These are phyloP conservation scores for Tubiluchus corallicola DNA, from an alignment of 2,888 invertebrate genomes.

Conservation along the genomic window DNA sequence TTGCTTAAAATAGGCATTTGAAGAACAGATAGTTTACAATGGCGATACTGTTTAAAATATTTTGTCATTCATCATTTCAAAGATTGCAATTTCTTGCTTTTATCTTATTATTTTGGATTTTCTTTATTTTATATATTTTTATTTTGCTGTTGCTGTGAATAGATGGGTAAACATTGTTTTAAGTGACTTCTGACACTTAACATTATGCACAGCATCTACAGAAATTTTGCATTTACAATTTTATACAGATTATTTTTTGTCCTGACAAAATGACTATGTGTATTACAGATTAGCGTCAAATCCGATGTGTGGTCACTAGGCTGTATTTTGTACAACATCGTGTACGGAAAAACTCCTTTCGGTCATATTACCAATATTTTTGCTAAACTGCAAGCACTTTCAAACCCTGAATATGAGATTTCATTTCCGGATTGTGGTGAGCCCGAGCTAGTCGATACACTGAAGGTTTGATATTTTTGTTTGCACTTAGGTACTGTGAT, in stretches of 20 bases:
- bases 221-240: not conserved
- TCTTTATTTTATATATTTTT: too few relatives aligned
- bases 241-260: not conserved
- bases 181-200: not conserved
- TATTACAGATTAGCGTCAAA: slow-evolving; percentile 55
- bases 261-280: too few relatives aligned
- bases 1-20: too few relatives aligned
- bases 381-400: slow-evolving; percentile 57
- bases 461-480: slow-evolving; percentile 21
- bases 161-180: slow-evolving; percentile 5
- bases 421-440: slow-evolving; percentile 40
- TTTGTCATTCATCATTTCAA: too few relatives aligned
- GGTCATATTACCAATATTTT: slow-evolving; percentile 51
- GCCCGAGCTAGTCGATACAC: slow-evolving; percentile 25
- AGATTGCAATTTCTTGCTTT: too few relatives aligned
- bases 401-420: slow-evolving; percentile 50
- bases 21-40: too few relatives aligned
- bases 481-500: too few relatives aligned
- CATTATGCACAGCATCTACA: not conserved
- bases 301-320: slow-evolving; percentile 96
- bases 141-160: too few relatives aligned
- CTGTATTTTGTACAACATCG: slow-evolving; percentile 79
- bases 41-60: too few relatives aligned
- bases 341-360: slow-evolving; percentile 79
- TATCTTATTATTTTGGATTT: too few relatives aligned